These are phyloP conservation scores for Philonicus albiceps DNA, from an alignment of 2,888 invertebrate genomes.

Conservation along the genomic window DNA sequence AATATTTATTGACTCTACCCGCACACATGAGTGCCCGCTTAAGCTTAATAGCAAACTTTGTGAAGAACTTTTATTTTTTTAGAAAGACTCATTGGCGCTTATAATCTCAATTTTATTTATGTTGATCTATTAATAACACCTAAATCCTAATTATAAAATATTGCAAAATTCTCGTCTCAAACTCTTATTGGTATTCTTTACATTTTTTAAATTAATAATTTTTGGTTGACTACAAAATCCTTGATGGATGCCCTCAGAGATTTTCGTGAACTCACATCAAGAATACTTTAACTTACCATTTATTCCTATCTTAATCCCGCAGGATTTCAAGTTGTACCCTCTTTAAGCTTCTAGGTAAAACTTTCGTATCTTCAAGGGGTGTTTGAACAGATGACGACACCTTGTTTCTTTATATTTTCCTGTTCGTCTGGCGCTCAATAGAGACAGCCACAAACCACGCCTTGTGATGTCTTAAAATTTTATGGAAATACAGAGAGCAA, in stretches of 20 bases:
- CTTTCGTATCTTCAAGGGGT: neutral
- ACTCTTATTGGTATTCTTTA: neutral
- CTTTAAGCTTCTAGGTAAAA: neutral
- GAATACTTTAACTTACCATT: neutral
- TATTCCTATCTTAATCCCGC: neutral
- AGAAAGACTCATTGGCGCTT: too few relatives aligned
- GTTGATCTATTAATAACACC: too few relatives aligned
- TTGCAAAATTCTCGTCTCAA: neutral
- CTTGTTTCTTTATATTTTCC: neutral
- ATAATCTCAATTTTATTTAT: too few relatives aligned
- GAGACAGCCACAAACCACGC: neutral
- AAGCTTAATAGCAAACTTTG: neutral
- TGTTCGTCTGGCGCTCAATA: neutral
- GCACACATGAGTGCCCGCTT: neutral
- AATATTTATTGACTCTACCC: neutral
- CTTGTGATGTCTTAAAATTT: neutral
- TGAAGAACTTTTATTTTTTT: neutral
- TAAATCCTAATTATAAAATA: too few relatives aligned
- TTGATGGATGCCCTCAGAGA: neutral
- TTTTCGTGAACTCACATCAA: neutral
- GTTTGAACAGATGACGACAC: constrained; percentile 17
- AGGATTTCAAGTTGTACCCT: neutral
- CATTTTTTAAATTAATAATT: neutral
- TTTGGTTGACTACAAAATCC: neutral
- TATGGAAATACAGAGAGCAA: neutral